These are phyloP conservation scores for Andrena cerasifolii DNA, from an alignment of 1,140 invertebrate species.

Conservation along the genomic window DNA sequence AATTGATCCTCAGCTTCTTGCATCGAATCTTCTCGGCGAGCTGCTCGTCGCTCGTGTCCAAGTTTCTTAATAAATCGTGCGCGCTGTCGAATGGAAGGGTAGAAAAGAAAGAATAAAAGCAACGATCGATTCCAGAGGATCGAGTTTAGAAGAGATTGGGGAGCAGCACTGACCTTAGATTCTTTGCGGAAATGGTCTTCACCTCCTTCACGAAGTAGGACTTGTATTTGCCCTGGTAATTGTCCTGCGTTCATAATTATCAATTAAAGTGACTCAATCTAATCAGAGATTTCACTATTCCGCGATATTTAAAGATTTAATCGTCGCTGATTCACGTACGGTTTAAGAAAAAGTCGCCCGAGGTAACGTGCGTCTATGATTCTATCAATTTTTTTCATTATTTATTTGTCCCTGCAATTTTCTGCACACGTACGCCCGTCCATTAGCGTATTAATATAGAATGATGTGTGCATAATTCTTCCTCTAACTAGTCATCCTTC, in stretches of 20 bases:
- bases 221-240: conserved; percentile 88
- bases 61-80: conserved; percentile 28
- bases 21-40: conserved; percentile 67
- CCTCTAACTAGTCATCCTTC: too few relatives aligned
- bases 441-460: too few relatives aligned
- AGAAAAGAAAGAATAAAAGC: neutral
- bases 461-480: too few relatives aligned
- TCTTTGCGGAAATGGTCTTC: conserved; percentile 82
- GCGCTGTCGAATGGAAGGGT: conserved; percentile 12
- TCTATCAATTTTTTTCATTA: too few relatives aligned
- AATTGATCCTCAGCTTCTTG: conserved; percentile 73
- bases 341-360: neutral
- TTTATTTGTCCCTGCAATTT: too few relatives aligned
- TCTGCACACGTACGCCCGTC: too few relatives aligned
- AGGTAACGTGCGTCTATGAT: neutral
- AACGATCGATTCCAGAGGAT: neutral
- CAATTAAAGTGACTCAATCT: too few relatives aligned
- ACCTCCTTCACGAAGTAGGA: conserved; percentile 86
- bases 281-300: neutral
- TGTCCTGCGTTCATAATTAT: conserved; percentile 81
- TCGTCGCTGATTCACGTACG: neutral
- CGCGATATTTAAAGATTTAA: neutral
- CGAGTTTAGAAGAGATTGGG: neutral
- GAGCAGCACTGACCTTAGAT: conserved; percentile 76
- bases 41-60: conserved; percentile 60